Evolutionary conservation across 2,113 vertebrate species (phyloP).

Genomic region (Acrocephalus arundinaceus): DNA sequence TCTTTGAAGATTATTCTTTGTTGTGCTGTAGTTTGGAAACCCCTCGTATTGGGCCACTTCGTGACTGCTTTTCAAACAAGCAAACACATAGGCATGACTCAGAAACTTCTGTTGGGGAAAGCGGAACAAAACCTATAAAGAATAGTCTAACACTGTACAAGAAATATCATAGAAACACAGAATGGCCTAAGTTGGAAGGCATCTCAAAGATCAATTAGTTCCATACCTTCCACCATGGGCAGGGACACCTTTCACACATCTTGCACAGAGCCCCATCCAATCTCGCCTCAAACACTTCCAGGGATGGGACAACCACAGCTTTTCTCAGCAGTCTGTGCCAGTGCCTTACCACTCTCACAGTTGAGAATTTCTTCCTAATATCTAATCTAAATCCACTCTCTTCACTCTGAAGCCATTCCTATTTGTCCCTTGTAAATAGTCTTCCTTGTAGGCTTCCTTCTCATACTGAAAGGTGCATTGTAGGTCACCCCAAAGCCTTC

Average conservation of each 20-base stretch:
- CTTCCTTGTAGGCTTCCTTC: background rate
- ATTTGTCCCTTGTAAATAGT: background rate
- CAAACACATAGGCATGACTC: background rate
- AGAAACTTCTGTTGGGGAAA: background rate
- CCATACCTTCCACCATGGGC: no score
- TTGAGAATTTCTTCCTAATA: background rate
- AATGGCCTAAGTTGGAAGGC: background rate
- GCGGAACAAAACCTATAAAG: background rate
- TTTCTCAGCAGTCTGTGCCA: background rate
- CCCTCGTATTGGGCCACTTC: background rate
- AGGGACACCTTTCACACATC: background rate
- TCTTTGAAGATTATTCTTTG: background rate
- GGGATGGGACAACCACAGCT: background rate
- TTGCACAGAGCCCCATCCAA: background rate
- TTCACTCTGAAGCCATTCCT: background rate
- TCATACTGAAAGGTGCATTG: background rate
- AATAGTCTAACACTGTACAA: background rate
- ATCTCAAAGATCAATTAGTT: background rate
- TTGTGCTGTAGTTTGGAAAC: background rate
- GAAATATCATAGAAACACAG: background rate
- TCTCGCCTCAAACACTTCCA: background rate
- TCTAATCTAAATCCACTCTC: background rate
- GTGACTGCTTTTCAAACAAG: background rate
- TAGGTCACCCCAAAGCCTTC: background rate
- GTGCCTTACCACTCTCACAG: background rate